A percentile compares a stretch with the other conserved stretches of the same genome.
phyloP scores from a whole-genome alignment of 2,113 vertebrate species.

The Cromileptes altivelis region DNA sequence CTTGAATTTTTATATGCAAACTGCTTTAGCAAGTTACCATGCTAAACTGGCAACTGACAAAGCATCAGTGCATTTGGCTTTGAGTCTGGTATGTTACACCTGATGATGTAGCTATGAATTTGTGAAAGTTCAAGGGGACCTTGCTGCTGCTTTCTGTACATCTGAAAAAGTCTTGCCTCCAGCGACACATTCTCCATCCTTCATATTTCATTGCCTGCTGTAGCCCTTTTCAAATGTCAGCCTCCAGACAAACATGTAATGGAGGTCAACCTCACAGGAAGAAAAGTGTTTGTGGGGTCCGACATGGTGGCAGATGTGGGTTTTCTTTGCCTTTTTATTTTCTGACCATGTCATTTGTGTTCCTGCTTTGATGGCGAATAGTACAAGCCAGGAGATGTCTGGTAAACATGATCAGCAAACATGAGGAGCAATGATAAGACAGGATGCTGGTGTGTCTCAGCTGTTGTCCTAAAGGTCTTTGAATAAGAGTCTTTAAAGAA shows the following conservation, averaged over 20 bases:
- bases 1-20: background rate
- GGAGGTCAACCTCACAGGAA: conserved; percentile 64
- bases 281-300: conserved; percentile 41
- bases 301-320: background rate
- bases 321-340: conserved; percentile 43
- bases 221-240: conserved; percentile 78
- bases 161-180: conserved; percentile 43
- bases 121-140: conserved; percentile 55
- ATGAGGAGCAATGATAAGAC: conserved; percentile 14
- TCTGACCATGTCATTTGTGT: conserved; percentile 36
- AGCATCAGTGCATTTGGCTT: background rate
- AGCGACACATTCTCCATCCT: conserved; percentile 19
- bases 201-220: conserved; percentile 59
- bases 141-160: conserved; percentile 37
- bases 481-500: background rate
- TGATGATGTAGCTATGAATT: background rate
- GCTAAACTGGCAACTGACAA: background rate
- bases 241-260: conserved; percentile 69
- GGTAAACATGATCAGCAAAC: conserved; percentile 39
- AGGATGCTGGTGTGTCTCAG: background rate
- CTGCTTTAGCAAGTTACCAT: background rate
- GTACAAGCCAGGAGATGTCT: conserved; percentile 10
- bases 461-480: background rate
- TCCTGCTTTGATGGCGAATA: conserved; percentile 44
- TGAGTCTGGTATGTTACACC: background rate